Conservation (phyloP, 2,797 vertebrate genomes). For the Arctocebus calabarensis region DNA sequence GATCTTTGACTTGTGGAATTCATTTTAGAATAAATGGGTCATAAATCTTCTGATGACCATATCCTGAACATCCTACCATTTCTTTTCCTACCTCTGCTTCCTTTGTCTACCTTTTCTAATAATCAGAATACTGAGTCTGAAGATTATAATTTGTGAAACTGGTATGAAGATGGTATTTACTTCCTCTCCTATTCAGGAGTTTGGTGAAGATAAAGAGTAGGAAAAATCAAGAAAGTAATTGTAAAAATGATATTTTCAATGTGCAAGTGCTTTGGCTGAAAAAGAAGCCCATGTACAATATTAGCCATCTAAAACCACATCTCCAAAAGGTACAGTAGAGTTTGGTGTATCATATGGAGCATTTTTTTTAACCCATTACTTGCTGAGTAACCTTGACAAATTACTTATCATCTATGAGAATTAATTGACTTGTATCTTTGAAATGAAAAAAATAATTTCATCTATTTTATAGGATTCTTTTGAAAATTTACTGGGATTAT, state of each 20-base stretch:
- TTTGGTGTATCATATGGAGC: no score
- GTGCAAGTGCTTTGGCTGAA: background rate
- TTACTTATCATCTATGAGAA: no score
- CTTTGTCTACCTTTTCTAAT: background rate
- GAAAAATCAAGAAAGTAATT: background rate
- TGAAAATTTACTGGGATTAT: no score
- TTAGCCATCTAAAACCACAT: background rate
- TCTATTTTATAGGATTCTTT: no score
- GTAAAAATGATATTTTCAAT: background rate
- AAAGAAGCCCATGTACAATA: background rate
- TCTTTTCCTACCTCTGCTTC: background rate
- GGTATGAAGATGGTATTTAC: background rate
- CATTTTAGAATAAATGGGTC: background rate
- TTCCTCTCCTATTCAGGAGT: background rate
- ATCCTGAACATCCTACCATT: background rate
- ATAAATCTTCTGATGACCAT: background rate
- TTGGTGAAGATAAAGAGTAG: background rate
- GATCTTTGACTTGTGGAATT: background rate
- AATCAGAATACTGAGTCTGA: background rate
- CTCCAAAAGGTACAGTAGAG: no score
- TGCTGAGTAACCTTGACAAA: no score
- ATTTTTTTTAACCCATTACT: no score
- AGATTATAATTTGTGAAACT: background rate
- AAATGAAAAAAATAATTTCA: no score
- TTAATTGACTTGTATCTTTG: no score